Percentiles rank a stretch among this genome's conserved stretches.
These are phyloP conservation scores for Stichodactyla helianthus DNA, from an alignment of 64 coral and sea anemone genomes.

Conservation along the genomic window DNA sequence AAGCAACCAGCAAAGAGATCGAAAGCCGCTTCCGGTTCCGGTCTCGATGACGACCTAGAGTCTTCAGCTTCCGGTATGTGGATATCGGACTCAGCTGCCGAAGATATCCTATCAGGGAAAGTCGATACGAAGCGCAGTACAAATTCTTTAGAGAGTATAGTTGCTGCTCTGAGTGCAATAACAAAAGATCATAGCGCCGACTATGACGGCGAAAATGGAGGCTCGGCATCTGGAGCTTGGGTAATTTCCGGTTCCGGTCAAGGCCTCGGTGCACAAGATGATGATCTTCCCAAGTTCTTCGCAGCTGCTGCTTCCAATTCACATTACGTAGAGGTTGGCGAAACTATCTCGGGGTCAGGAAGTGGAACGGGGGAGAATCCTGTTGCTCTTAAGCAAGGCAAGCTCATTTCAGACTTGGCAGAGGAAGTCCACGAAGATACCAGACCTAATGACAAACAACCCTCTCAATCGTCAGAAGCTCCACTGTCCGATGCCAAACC, in stretches of 20 bases:
- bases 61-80: conserved; percentile 47
- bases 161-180: conserved; percentile 52
- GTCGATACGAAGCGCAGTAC: conserved; percentile 46
- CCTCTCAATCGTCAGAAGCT: neutral
- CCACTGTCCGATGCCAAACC: neutral
- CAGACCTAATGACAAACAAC: neutral
- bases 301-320: conserved; percentile 28
- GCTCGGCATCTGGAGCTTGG: conserved; percentile 58
- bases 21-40: conserved; percentile 5
- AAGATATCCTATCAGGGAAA: neutral
- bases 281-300: conserved; percentile 59
- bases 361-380: neutral
- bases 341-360: neutral
- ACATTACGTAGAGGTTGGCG: neutral
- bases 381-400: neutral
- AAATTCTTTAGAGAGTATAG: conserved; percentile 60
- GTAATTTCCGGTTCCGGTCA: conserved; percentile 23
- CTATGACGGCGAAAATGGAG: neutral
- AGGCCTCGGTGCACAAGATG: conserved; percentile 19
- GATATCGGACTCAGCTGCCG: conserved; percentile 8
- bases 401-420: conserved; percentile 36
- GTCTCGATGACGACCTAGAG: conserved; percentile 5
- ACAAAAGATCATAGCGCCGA: conserved; percentile 24
- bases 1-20: conserved; percentile 39
- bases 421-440: neutral